Evolutionary conservation across 1,140 invertebrate species (phyloP), one percentile per base, ranked within the genome.

Genomic region (Ostrea edulis): DNA sequence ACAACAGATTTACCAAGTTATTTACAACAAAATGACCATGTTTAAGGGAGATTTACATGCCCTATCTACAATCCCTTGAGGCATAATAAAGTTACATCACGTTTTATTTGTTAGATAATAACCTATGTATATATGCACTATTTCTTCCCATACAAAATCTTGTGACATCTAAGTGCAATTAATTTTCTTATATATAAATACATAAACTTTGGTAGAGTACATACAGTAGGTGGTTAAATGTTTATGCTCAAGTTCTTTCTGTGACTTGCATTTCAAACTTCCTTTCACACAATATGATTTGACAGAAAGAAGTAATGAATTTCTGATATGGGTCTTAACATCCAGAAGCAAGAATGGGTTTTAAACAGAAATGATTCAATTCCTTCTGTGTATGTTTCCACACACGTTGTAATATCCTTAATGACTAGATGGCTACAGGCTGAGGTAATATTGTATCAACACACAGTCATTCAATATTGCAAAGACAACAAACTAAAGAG

Each of bases 51-150:
- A 71, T 71, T 71, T 71, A 71, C 68, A 71, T 71, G 68, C 68
- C 68, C 68, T 71, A 71, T 71, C 14, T 71, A 71, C 68, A 71
- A 71, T 71, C 68, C 68, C 68, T 71, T 71, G 68, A 35, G 68
- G 68, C 68, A 71, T 71, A 71, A 71, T 35, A 12, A 71, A 71
- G 25, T 71, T 71, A 35, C 22, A 71, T 17, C 14, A 71, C 2
- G 55, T 7, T 71, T 35, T 71, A 14, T 25, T 8, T 14, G 29
- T 35, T 25, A 17, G 5, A 71, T 35, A 71, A 14, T 0, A 62
- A 71, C 12, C 12, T 17, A 71, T 29, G 11, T 11, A 68, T 68
- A 25, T 68, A 71, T 71, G 11, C 68, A 71, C 65, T 35, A 71
- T 25, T 71, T 35, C 68, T 71, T 12, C 25, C 12, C 14, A 29